Percentiles rank a stretch among this genome's conserved stretches.
phyloP scores from a whole-genome alignment of 1,140 invertebrate genomes.

The Artemia franciscana region DNA sequence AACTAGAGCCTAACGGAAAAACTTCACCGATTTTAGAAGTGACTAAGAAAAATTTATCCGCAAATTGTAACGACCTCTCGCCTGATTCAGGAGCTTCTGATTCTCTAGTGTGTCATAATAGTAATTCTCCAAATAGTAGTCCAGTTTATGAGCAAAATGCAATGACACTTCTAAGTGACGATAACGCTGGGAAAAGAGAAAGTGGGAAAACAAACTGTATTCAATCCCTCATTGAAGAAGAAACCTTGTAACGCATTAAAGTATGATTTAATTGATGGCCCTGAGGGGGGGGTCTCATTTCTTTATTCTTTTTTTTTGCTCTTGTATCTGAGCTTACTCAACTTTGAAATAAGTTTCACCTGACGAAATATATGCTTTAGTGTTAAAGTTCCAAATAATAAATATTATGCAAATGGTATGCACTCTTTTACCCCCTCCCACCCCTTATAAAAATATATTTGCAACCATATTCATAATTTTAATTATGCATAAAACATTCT shows the following conservation, averaged over 20 bases:
- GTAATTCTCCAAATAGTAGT: background rate
- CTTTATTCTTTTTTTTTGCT: background rate
- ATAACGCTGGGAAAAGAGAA: background rate
- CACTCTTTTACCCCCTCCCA: too few relatives aligned
- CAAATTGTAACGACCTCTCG: background rate
- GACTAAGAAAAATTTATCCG: background rate
- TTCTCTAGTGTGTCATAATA: background rate
- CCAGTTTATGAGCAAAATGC: background rate
- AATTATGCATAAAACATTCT: too few relatives aligned
- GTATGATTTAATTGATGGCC: background rate
- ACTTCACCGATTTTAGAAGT: background rate
- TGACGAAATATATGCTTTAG: too few relatives aligned
- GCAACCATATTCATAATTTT: too few relatives aligned
- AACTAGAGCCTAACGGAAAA: background rate
- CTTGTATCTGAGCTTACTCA: background rate
- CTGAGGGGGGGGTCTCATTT: background rate
- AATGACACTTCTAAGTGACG: background rate
- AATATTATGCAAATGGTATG: too few relatives aligned
- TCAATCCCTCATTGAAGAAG: background rate
- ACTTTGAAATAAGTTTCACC: background rate
- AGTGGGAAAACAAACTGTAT: background rate
- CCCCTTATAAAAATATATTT: too few relatives aligned
- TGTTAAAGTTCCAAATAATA: too few relatives aligned
- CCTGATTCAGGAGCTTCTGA: background rate
- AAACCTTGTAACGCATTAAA: background rate